phyloP scores from a whole-genome alignment of 2,113 vertebrate species.

The Cyrtonyx montezumae region DNA sequence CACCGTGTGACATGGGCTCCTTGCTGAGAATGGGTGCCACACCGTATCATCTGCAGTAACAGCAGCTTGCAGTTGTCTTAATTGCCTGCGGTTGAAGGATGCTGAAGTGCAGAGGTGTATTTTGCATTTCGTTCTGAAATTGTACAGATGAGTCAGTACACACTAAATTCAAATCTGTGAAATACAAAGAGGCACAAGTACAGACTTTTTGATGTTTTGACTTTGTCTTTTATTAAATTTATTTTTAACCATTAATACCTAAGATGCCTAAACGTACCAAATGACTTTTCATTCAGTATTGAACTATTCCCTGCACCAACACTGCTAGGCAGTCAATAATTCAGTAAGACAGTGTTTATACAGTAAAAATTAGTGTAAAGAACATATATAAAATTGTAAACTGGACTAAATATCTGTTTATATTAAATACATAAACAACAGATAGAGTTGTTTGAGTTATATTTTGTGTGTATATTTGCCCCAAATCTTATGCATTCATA shows the following conservation, averaged over 20 bases:
- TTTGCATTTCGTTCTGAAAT: neutral
- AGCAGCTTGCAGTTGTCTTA: neutral
- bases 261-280: neutral
- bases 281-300: neutral
- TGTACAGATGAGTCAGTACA: neutral
- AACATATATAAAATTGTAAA: neutral
- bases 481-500: neutral
- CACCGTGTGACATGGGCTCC: accelerated
- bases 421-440: slow-evolving; percentile 3
- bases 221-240: neutral
- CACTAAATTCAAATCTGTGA: neutral
- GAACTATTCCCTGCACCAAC: neutral
- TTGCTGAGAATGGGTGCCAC: neutral
- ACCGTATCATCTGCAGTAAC: neutral
- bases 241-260: neutral
- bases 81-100: neutral
- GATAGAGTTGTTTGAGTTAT: neutral
- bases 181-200: neutral
- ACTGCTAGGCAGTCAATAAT: neutral
- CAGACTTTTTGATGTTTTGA: neutral
- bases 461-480: neutral
- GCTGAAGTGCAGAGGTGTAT: neutral
- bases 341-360: slow-evolving; percentile 26
- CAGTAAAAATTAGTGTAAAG: neutral
- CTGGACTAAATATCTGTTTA: neutral